phyloP scores from a whole-genome alignment of 2,797 vertebrate genomes.

The Gymnocypris eckloni region DNA sequence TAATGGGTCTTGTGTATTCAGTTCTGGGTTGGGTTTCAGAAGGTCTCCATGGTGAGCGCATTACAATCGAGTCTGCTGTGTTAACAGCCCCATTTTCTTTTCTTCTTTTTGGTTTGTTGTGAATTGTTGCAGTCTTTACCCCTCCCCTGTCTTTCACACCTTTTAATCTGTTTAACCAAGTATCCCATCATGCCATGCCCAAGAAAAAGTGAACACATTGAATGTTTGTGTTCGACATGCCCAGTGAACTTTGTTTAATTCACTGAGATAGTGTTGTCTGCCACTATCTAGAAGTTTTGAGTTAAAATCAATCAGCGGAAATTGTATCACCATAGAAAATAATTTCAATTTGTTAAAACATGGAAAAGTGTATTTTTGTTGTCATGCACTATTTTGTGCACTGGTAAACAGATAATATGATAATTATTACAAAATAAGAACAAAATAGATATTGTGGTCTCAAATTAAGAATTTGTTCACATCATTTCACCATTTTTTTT shows the following conservation, averaged over 20 bases:
- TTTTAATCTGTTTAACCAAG: constrained; percentile 48
- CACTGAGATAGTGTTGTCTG: background rate
- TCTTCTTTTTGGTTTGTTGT: constrained; percentile 42
- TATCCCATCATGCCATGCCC: constrained; percentile 18
- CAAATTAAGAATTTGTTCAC: too few relatives aligned
- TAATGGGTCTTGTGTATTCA: constrained; percentile 64
- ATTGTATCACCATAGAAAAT: background rate
- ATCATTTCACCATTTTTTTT: too few relatives aligned
- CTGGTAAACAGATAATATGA: background rate
- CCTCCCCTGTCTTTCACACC: constrained; percentile 35
- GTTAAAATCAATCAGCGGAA: background rate
- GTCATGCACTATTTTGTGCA: background rate
- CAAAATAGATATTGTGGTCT: too few relatives aligned
- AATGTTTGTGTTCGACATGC: background rate
- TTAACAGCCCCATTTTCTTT: constrained; percentile 56
- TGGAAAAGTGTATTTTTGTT: background rate
- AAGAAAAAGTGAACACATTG: background rate
- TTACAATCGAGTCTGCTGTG: constrained; percentile 63
- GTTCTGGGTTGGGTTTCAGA: constrained; percentile 60
- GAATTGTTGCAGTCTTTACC: constrained; percentile 49
- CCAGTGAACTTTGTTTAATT: background rate
- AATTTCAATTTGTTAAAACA: background rate
- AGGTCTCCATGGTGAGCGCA: constrained; percentile 67
- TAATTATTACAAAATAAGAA: too few relatives aligned
- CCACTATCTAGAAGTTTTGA: background rate